Percentiles rank a stretch among this genome's conserved stretches.
Conservation (phyloP, 1,140 invertebrate species). For the Archivesica marissinica region DNA sequence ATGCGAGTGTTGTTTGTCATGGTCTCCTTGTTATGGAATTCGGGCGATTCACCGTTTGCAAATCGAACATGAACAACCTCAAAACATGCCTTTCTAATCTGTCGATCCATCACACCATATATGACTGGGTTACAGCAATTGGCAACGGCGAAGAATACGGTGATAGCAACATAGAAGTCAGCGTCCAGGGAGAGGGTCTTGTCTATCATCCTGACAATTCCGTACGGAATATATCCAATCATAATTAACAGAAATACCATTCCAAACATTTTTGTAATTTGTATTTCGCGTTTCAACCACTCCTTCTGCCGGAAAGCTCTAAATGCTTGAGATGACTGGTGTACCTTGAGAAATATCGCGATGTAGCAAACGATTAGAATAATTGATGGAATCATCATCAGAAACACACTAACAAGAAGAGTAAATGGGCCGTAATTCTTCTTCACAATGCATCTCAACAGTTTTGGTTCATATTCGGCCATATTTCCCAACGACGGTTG, state of each 20-base stretch:
- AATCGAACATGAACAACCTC: slow-evolving; percentile 64
- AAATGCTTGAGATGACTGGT: slow-evolving; percentile 75
- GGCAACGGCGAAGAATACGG: slow-evolving; percentile 82
- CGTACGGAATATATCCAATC: slow-evolving; percentile 82
- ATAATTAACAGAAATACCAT: slow-evolving; percentile 83
- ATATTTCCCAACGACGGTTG: slow-evolving; percentile 81
- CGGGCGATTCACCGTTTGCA: slow-evolving; percentile 23
- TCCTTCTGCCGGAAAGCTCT: slow-evolving; percentile 75
- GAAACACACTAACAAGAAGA: slow-evolving; percentile 79
- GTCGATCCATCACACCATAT: slow-evolving; percentile 83
- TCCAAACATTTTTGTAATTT: slow-evolving; percentile 84
- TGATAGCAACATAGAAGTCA: slow-evolving; percentile 83
- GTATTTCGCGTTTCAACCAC: slow-evolving; percentile 82
- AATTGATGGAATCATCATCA: slow-evolving; percentile 82
- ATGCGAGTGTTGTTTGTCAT: slow-evolving; percentile 55
- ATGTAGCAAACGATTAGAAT: slow-evolving; percentile 82
- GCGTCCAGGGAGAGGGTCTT: slow-evolving; percentile 76
- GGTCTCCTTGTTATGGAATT: slow-evolving; percentile 55
- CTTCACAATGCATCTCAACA: slow-evolving; percentile 81
- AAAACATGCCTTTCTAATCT: slow-evolving; percentile 79
- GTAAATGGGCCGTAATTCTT: slow-evolving; percentile 80
- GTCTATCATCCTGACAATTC: slow-evolving; percentile 81
- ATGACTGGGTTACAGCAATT: slow-evolving; percentile 82
- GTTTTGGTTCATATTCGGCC: slow-evolving; percentile 80
- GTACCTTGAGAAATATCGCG: slow-evolving; percentile 82